These are phyloP conservation scores for Cynaeus angustus DNA, from an alignment of 2,888 invertebrate genomes.

Conservation along the genomic window DNA sequence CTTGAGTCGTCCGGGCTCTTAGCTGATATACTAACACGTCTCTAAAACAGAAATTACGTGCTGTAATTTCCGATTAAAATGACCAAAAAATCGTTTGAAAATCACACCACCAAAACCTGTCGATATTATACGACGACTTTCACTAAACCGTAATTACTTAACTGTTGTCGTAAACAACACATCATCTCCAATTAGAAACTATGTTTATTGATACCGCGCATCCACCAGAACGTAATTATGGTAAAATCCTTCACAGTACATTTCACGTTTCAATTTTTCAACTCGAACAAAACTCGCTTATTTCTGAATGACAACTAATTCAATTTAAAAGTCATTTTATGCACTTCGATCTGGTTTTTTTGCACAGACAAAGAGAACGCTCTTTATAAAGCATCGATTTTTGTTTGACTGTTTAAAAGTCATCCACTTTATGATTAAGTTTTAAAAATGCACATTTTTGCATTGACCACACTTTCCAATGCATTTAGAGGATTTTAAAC, in stretches of 20 bases:
- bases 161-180: neutral
- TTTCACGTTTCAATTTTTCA: neutral
- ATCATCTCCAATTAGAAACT: neutral
- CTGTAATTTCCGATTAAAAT: conserved; percentile 50
- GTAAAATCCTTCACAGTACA: neutral
- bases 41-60: conserved; percentile 48
- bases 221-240: neutral
- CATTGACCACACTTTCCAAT: neutral
- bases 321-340: neutral
- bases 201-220: neutral
- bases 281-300: conserved; percentile 11
- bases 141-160: conserved; percentile 3
- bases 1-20: conserved; percentile 22
- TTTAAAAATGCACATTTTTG: no score
- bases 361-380: no score
- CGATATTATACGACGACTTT: neutral
- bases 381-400: no score
- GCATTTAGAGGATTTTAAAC: neutral
- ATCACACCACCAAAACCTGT: neutral
- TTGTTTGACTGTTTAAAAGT: no score
- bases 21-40: conserved; percentile 43
- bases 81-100: conserved; percentile 31
- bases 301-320: conserved; percentile 38
- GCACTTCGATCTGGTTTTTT: no score
- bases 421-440: no score